phyloP scores from a whole-genome alignment of 2,113 vertebrate species.

The Dicerorhinus sumatrensis region DNA sequence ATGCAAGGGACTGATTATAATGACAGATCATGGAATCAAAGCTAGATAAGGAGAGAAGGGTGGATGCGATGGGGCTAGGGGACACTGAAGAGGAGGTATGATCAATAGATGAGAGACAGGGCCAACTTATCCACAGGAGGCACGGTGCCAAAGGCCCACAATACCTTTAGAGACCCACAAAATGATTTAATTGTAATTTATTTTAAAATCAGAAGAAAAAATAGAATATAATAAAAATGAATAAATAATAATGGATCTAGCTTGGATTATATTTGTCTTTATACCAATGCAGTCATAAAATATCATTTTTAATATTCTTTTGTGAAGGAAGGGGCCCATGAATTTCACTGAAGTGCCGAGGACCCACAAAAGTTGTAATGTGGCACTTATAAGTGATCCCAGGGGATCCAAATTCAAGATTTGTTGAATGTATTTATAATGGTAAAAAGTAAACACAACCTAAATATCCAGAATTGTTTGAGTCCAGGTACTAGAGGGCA shows the following conservation, averaged over 20 bases:
- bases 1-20: not conserved
- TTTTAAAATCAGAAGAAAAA: slow-evolving; percentile 38
- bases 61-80: not conserved
- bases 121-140: not conserved
- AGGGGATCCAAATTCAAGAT: not conserved
- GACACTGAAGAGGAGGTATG: not conserved
- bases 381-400: not conserved
- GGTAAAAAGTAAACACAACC: not conserved
- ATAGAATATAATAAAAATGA: not conserved
- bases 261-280: not conserved
- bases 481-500: not conserved
- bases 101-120: not conserved
- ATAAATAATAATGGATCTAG: not conserved
- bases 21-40: not conserved
- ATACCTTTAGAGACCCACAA: not conserved
- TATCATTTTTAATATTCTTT: not conserved
- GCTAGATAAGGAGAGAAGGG: not conserved
- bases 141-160: not conserved
- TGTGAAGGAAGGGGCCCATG: not conserved
- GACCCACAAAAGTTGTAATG: not conserved
- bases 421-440: slow-evolving; percentile 7
- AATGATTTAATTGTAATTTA: not conserved
- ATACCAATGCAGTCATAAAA: not conserved
- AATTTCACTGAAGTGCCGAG: not conserved
- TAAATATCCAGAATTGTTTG: not conserved